Conservation (phyloP, 2,113 vertebrate species). For the Stegostoma tigrinum region DNA sequence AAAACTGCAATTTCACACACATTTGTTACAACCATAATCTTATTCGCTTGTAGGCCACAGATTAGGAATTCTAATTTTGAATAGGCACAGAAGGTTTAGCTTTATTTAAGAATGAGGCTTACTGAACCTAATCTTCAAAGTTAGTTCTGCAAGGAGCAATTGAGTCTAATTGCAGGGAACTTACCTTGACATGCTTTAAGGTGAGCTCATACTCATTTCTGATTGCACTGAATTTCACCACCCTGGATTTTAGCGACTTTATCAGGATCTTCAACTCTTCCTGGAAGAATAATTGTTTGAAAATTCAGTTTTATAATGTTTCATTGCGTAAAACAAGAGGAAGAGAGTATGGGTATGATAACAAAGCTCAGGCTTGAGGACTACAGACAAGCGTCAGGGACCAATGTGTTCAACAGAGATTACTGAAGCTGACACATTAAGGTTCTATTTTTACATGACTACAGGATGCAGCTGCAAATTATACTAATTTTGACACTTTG, state of each 20-base stretch:
- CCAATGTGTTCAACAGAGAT: background rate
- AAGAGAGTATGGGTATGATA: background rate
- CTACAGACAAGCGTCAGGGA: background rate
- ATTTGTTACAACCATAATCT: background rate
- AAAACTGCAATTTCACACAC: background rate
- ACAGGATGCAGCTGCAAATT: background rate
- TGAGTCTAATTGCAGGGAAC: background rate
- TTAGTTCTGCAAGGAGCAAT: background rate
- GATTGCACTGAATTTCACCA: background rate
- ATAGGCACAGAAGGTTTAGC: background rate
- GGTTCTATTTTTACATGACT: background rate
- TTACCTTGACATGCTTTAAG: conserved; percentile 4
- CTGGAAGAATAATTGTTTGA: background rate
- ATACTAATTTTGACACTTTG: background rate
- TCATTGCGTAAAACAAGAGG: background rate
- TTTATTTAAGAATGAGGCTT: background rate
- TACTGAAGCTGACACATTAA: background rate
- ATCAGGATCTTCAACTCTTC: background rate
- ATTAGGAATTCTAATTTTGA: background rate
- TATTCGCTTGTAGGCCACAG: background rate
- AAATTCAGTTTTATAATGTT: background rate
- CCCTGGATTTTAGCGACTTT: background rate
- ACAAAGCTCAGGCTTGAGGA: background rate
- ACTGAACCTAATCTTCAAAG: background rate
- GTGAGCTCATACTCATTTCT: background rate